Conservation (phyloP, 1,140 invertebrate species). For the Orchestia grillus region DNA sequence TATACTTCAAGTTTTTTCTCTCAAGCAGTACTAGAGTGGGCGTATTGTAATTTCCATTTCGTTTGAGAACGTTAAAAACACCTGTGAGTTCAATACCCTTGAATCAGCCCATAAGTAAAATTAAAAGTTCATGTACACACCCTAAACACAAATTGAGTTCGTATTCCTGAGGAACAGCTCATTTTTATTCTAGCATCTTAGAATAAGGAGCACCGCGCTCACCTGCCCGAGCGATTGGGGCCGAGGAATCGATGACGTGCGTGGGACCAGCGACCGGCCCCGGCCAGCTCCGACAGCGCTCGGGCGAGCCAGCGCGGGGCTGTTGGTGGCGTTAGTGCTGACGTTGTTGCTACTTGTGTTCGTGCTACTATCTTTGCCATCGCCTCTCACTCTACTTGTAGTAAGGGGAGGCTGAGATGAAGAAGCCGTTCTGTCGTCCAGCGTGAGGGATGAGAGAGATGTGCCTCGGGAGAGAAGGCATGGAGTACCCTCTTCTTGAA, state of each 20-base stretch:
- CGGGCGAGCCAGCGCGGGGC: background rate
- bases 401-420: slow-evolving; percentile 70
- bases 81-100: too few relatives aligned
- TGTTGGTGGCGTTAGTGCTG: slow-evolving; percentile 48
- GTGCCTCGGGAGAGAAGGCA: slow-evolving; percentile 66
- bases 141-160: too few relatives aligned
- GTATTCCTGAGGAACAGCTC: too few relatives aligned
- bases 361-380: slow-evolving; percentile 67
- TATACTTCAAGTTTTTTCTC: too few relatives aligned
- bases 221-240: slow-evolving; percentile 38
- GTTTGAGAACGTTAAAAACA: too few relatives aligned
- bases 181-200: background rate
- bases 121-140: too few relatives aligned
- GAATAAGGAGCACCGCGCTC: background rate
- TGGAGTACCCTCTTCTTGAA: slow-evolving; percentile 67
- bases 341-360: slow-evolving; percentile 60
- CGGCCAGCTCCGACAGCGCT: background rate
- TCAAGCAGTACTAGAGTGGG: too few relatives aligned
- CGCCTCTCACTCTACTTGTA: slow-evolving; percentile 60
- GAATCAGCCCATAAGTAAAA: too few relatives aligned
- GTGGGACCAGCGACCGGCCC: slow-evolving; percentile 10
- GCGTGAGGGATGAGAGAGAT: slow-evolving; percentile 67
- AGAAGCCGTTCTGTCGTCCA: slow-evolving; percentile 64
- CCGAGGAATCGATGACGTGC: slow-evolving; percentile 39
- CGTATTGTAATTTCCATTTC: too few relatives aligned